Base-by-base conservation (phyloP, 2,113 vertebrate genomes). In the Platysternon megacephalum region DNA sequence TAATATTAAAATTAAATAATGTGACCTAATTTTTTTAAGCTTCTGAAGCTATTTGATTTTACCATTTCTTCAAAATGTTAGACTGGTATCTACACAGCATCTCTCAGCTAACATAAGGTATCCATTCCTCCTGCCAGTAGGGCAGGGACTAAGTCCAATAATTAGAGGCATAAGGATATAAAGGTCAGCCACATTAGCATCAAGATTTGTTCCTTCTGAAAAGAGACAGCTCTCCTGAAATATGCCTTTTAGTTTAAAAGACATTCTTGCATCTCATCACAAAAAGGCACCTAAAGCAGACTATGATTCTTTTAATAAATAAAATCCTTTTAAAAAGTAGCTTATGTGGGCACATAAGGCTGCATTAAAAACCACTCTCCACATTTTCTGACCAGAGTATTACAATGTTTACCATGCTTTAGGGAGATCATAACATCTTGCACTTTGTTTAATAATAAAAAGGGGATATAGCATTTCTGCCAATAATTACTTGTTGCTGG, bases 401-500 rank as follows among this genome's bases (percentile, higher is more conserved):
- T 80, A 19, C 11, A 87, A 91, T 86, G 91, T 35, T 4, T 1
- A 91, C 14, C 6, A 82, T 28, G 14, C 2, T 58, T 88, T 52
- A 89, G 35, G 39, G 0, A 84, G 65, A 94, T 74, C 53, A 56
- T 11, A 51, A 46, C 83, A 85, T 87, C 95, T 74, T 82, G 56
- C 44, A 17, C 6, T 91, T 82, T 88, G 46, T 44, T 87, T 89
- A 76, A 87, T 12, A 94, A 89, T 35, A 49, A 83, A 76, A 91
- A 82, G 95, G 55, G 12, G 52, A 82, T 2, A 86, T 5, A 95
- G 86, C 44, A 91, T 93, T 95, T 97, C 39, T 95, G 88, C 46
- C 84, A 95, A 56, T 78, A 93, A 95, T 99, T 99, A 99, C 99
- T 99, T 99, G 98, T 98, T 99, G 98, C 98, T 99, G 98, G 98